Evolutionary conservation across 2,797 vertebrate genomes (phyloP).

Genomic region (Buphagus erythrorhynchus): DNA sequence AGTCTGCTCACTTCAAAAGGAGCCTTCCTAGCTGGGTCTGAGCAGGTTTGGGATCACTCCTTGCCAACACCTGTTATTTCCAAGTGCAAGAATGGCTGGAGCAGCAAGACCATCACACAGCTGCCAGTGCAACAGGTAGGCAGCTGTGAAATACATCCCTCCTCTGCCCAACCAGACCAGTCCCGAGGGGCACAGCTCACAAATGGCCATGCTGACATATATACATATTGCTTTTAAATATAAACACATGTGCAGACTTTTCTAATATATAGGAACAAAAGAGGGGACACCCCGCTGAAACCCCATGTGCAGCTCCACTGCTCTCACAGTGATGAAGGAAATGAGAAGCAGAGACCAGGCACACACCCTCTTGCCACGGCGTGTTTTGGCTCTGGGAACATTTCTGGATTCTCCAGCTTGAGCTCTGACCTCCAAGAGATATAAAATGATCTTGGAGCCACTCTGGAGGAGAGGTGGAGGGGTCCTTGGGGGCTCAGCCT

Average conservation of each 20-base stretch:
- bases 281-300: slow-evolving; percentile 11
- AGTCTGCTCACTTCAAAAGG: not conserved
- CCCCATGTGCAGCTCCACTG: not conserved
- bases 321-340: not conserved
- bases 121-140: not conserved
- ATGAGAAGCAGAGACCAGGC: slow-evolving; percentile 40
- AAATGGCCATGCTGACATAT: not conserved
- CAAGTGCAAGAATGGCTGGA: not conserved
- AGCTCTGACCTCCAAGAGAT: not conserved
- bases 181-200: not conserved
- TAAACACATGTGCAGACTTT: slow-evolving; percentile 23
- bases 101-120: not conserved
- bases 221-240: not conserved
- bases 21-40: not conserved
- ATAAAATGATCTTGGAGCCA: rapidly evolving
- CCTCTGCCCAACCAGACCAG: not conserved
- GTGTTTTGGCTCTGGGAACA: not conserved
- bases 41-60: not conserved
- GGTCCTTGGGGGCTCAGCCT: not conserved
- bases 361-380: rapidly evolving
- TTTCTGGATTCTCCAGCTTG: not conserved
- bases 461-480: not conserved
- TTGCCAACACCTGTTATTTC: not conserved
- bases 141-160: not conserved
- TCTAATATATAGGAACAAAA: not conserved